Evolutionary conservation across 1,140 invertebrate species (phyloP).

Genomic region (Proctacanthus coquilletti): DNA sequence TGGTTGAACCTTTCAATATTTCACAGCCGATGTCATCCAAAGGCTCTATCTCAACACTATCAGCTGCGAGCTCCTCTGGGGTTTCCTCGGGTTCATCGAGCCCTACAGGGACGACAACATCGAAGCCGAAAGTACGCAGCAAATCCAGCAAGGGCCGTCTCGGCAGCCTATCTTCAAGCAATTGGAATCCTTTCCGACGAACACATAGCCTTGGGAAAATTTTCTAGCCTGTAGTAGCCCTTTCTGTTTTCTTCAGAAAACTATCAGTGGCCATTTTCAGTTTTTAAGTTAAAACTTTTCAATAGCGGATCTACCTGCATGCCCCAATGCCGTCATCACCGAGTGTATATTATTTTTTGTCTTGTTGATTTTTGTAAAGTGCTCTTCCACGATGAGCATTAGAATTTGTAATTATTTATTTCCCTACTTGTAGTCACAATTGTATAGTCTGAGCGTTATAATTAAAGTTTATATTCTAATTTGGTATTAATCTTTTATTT

Average conservation of each 20-base stretch:
- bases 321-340: too few species aligned
- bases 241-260: background rate
- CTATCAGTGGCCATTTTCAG: background rate
- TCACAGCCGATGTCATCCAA: slow-evolving; percentile 23
- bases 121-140: slow-evolving; percentile 21
- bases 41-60: slow-evolving; percentile 24
- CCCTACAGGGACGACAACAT: slow-evolving; percentile 18
- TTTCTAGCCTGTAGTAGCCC: slow-evolving; percentile 10
- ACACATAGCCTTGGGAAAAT: slow-evolving; percentile 28
- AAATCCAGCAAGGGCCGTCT: slow-evolving; percentile 19
- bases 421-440: too few species aligned
- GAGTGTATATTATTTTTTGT: too few species aligned
- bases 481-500: too few species aligned
- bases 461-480: too few species aligned
- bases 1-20: background rate
- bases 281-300: slow-evolving; percentile 1
- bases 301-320: too few species aligned
- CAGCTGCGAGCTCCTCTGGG: slow-evolving; percentile 25
- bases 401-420: too few species aligned
- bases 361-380: too few species aligned
- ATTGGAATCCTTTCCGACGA: slow-evolving; percentile 28
- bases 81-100: slow-evolving; percentile 25
- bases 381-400: too few species aligned
- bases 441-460: too few species aligned
- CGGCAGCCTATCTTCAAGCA: slow-evolving; percentile 22